Conservation (phyloP, 2,113 vertebrate species). For the Myotis davidii region DNA sequence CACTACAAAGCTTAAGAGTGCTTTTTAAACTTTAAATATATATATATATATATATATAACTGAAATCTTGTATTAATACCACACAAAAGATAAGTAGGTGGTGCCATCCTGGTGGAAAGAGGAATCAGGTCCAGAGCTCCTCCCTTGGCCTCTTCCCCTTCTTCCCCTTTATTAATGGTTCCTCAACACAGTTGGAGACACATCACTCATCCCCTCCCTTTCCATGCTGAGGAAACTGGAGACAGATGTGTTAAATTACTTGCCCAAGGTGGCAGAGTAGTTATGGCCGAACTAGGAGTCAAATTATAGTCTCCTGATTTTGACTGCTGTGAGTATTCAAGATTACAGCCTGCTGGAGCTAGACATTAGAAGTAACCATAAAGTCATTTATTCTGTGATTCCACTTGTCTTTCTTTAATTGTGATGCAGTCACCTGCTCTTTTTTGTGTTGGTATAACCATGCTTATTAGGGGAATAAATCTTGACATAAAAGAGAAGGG, state of each 20-base stretch:
- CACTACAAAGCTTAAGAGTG: not conserved
- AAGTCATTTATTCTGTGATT: not conserved
- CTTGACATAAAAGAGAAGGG: not conserved
- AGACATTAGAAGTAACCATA: not conserved
- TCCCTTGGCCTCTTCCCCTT: not conserved
- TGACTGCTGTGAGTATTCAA: not conserved
- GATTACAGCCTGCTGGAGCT: not conserved
- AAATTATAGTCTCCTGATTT: not conserved
- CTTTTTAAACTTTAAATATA: not conserved
- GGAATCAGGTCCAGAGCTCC: not conserved
- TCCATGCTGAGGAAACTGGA: not conserved
- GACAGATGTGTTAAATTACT: not conserved
- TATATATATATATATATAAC: not conserved
- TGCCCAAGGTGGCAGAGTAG: not conserved
- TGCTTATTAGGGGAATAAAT: not conserved
- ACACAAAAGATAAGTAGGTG: not conserved
- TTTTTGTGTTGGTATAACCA: not conserved
- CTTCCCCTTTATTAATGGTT: not conserved
- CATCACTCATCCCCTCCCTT: not conserved
- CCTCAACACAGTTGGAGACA: not conserved
- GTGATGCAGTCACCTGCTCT: not conserved
- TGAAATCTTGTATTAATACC: not conserved
- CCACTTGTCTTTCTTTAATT: not conserved
- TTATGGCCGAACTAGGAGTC: not conserved
- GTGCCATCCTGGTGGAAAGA: not conserved